These are phyloP conservation scores for Conus betulinus DNA, from an alignment of 1,140 invertebrate species.

Conservation along the genomic window DNA sequence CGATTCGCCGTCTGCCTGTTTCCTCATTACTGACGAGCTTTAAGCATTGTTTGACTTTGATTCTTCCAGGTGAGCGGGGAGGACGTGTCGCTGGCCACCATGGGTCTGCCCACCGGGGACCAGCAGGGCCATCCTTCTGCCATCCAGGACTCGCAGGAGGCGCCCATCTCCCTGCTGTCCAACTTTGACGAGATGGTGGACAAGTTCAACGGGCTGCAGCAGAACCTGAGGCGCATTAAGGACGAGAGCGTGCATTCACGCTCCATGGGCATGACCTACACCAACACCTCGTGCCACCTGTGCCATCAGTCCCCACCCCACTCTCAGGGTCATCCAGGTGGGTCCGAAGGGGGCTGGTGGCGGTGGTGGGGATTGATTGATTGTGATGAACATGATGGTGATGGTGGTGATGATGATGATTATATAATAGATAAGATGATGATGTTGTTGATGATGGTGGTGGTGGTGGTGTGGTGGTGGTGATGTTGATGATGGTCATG, in stretches of 20 bases:
- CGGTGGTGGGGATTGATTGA: too few species aligned
- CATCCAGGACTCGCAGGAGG: constrained; percentile 40
- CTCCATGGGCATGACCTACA: constrained; percentile 69
- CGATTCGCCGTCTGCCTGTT: too few species aligned
- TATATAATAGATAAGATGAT: neutral
- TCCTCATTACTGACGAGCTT: too few species aligned
- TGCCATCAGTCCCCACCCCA: constrained; percentile 68
- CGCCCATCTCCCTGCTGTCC: constrained; percentile 61
- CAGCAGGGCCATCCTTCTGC: neutral
- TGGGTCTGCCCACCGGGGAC: constrained; percentile 29
- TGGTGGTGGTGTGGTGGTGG: neutral
- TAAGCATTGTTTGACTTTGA: too few species aligned
- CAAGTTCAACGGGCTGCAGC: constrained; percentile 63
- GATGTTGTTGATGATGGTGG: neutral
- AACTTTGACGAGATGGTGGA: constrained; percentile 69
- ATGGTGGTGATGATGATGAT: too few species aligned
- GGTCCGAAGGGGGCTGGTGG: too few species aligned
- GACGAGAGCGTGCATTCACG: constrained; percentile 61
- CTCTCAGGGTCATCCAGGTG: constrained; percentile 62
- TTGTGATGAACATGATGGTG: too few species aligned
- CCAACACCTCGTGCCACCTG: constrained; percentile 64
- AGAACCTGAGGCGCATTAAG: constrained; percentile 60
- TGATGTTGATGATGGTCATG: constrained; percentile 22
- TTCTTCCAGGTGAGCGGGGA: constrained; percentile 32
- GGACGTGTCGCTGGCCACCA: constrained; percentile 32